These are phyloP conservation scores for Salarias fasciatus DNA, from an alignment of 2,797 vertebrate genomes.

Conservation along the genomic window DNA sequence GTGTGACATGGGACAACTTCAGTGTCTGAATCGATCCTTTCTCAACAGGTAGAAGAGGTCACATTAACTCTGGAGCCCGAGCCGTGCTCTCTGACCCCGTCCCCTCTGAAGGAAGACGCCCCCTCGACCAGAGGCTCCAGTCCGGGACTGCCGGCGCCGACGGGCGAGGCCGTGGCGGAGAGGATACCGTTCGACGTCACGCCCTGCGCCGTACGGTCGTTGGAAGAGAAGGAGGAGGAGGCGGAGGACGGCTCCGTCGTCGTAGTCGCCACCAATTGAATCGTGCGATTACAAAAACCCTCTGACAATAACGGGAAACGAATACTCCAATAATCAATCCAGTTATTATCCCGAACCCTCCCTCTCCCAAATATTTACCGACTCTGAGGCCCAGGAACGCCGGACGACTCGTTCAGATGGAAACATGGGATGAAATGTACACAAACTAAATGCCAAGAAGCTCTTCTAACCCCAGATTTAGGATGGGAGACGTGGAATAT, in stretches of 20 bases:
- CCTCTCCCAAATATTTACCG: slow-evolving; percentile 56
- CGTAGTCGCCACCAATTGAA: slow-evolving; percentile 76
- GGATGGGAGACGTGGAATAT: slow-evolving; percentile 23
- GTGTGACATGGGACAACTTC: no score
- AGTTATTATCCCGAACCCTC: slow-evolving; percentile 66
- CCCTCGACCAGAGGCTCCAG: slow-evolving; percentile 79
- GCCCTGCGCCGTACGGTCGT: slow-evolving; percentile 88
- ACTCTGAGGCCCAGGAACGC: slow-evolving; percentile 34
- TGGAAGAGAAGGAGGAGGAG: slow-evolving; percentile 88
- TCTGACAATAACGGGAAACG: slow-evolving; percentile 33
- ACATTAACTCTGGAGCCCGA: slow-evolving; percentile 91
- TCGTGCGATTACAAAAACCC: slow-evolving; percentile 6
- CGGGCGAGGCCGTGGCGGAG: slow-evolving; percentile 58
- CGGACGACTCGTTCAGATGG: slow-evolving; percentile 27
- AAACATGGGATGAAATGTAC: slow-evolving; percentile 47
- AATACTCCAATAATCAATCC: slow-evolving; percentile 76
- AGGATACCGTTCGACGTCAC: slow-evolving; percentile 89
- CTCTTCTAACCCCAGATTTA: slow-evolving; percentile 1
- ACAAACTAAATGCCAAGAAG: slow-evolving; percentile 41
- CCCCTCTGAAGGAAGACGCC: slow-evolving; percentile 86
- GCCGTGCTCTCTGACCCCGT: slow-evolving; percentile 80
- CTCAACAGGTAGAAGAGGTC: slow-evolving; percentile 85
- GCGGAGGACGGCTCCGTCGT: slow-evolving; percentile 69
- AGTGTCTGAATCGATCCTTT: slow-evolving; percentile 1
- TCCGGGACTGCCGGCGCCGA: slow-evolving; percentile 65